Conservation (phyloP, 92 coral and sea anemone genomes). For the Paragorgia papillata region DNA sequence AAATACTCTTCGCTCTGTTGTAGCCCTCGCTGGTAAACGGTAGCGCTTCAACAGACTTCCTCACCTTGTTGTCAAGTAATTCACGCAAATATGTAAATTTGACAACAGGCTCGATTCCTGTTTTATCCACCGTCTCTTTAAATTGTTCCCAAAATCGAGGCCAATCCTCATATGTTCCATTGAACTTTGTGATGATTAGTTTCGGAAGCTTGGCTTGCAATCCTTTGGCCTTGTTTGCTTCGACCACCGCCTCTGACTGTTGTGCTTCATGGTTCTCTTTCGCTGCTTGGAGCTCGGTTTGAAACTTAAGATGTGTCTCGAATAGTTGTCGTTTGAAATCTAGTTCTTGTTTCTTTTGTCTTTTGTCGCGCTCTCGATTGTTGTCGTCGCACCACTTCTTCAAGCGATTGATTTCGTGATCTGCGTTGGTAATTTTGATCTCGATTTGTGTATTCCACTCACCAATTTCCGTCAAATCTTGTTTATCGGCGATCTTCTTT, state of each 20-base stretch:
- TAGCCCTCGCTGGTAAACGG: background rate
- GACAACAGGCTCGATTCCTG: background rate
- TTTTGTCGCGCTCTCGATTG: no score
- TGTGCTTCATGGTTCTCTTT: background rate
- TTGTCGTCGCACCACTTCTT: no score
- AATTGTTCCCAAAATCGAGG: constrained; percentile 17
- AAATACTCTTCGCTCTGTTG: no score
- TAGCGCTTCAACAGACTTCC: background rate
- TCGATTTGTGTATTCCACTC: no score
- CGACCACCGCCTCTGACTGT: background rate
- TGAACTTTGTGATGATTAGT: background rate
- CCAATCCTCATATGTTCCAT: constrained; percentile 24
- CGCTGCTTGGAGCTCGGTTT: constrained; percentile 6
- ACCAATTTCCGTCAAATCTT: no score
- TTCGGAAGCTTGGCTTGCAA: background rate
- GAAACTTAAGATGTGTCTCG: constrained; percentile 1
- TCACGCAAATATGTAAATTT: constrained; percentile 8
- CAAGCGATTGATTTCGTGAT: no score
- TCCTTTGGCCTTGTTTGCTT: background rate
- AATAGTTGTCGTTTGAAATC: constrained; percentile 1
- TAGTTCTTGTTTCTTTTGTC: constrained; percentile 1
- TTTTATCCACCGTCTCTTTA: constrained; percentile 7
- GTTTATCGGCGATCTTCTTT: no score
- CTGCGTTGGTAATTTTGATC: no score
- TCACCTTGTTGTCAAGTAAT: background rate